phyloP scores from a whole-genome alignment of 2,888 invertebrate species.

The Physocephala rufipes region DNA sequence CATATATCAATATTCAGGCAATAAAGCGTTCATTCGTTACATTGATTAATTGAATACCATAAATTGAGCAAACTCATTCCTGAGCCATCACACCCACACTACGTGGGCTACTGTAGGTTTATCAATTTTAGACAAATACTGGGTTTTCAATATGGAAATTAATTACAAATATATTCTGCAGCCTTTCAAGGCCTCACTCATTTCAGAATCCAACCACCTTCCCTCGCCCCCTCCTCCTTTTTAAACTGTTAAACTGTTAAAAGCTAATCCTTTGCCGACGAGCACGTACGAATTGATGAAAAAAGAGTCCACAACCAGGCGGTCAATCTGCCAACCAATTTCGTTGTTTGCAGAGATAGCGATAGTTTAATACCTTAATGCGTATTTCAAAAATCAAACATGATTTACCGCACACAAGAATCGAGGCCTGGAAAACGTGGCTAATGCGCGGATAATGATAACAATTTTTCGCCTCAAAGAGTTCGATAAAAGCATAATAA shows the following conservation, averaged over 20 bases:
- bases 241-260: background rate
- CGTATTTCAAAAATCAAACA: conserved; percentile 18
- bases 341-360: background rate
- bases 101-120: no score
- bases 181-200: background rate
- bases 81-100: no score
- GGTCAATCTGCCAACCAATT: background rate
- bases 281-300: conserved; percentile 31
- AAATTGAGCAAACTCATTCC: no score
- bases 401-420: background rate
- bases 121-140: conserved; percentile 16
- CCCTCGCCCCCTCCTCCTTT: background rate
- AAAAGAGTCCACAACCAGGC: conserved; percentile 5
- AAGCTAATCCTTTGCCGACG: conserved; percentile 34
- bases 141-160: conserved; percentile 21
- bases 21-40: no score
- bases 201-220: no score
- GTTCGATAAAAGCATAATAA: no score
- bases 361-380: conserved; percentile 23
- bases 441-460: no score
- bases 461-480: no score
- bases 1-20: no score
- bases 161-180: conserved; percentile 29
- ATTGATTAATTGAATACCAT: no score
- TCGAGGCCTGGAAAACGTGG: no score